Evolutionary conservation across 2,888 invertebrate genomes (phyloP), one percentile per base, ranked within the genome.

Genomic region (Hanleya hanleyi): DNA sequence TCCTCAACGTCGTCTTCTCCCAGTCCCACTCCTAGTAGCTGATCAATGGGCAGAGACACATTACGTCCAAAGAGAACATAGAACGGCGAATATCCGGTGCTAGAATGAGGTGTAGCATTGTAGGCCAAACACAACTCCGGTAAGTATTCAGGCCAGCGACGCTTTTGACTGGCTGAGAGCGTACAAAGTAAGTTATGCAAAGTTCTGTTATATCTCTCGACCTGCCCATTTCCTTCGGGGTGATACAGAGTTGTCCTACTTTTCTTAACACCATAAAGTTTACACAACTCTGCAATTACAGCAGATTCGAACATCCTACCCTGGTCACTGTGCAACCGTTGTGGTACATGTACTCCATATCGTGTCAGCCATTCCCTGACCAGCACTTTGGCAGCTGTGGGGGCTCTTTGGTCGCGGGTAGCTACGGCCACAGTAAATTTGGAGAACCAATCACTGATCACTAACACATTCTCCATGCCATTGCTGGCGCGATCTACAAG

Each of bases 341-440:
- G 1, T 15, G 75, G 75, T 9, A n/a, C n/a, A n/a, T n/a, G n/a
- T n/a, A 75, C 57, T 18, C 75, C 75, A 51, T 74, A 75, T 12
- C 29, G 6, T 15, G 57, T 18, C 62, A 75, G 73, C 75, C 73
- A 75, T 1, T 70, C 67, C 7, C 37, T 33, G 3, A 75, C 73
- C n/a, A 75, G 38, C 5, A 64, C 67, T 36, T 47, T 37, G 1
- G 75, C 75, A n/a, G 69, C 72, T 35, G 75, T 73, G 32, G 15
- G 12, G 12, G 72, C 72, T 29, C 41, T 64, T 41, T 73, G 75
- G 61, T 75, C 72, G n/a, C 47, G 2, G 4, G 75, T 75, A 12
- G 75, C 62, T 15, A 73, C 67, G 4, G 71, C 71, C 26, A 72
- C 26, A 26, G 51, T 51, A 22, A 51, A 51, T 22, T 51, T 51